Evolutionary conservation across 2,797 vertebrate species (phyloP), one percentile per base, ranked within the genome.

Genomic region (Acridotheres tristis): DNA sequence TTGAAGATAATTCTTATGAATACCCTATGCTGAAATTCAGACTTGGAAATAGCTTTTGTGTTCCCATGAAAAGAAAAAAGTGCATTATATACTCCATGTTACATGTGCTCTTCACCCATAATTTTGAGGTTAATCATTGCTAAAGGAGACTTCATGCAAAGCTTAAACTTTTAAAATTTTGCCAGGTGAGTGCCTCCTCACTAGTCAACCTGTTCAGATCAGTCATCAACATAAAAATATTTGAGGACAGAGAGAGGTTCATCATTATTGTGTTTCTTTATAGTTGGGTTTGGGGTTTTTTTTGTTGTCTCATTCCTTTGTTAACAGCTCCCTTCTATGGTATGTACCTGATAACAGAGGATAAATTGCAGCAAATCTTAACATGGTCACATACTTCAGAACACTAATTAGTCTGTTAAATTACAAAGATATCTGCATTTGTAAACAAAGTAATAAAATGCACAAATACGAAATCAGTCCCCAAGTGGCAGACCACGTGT

Each of bases 281-380:
- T 25, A n/a, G 5, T 15, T 85, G 40, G 11, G 6, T 54, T 13
- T 48, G 48, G 4, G 9, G 0, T 0, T 6, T 66, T 66, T 45
- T 47, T 62, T 43, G 17, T 89, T 36, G 30, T 29, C 30, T 22
- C 7, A 8, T 85, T 81, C 23, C 12, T 76, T 66, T 76, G 36
- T 22, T 89, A 34, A 58, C 23, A 25, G 23, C 7, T 77, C 6
- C 16, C 19, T 88, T 85, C 34, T 69, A 13, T 5, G 22, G 11
- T 34, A 23, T 19, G 26, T 66, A 62, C 19, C 6, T 81, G 40
- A 36, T 86, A 88, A 86, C 2, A 48, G n/a, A 11, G 3, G 7
- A 63, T 58, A 79, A 85, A 84, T 84, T 75, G 30, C 61, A 86
- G 22, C 29, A 63, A 77, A 82, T 85, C 36, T 50, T 89, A 25